phyloP scores from a whole-genome alignment of 2,113 vertebrate species.

The Calyptomena viridis region DNA sequence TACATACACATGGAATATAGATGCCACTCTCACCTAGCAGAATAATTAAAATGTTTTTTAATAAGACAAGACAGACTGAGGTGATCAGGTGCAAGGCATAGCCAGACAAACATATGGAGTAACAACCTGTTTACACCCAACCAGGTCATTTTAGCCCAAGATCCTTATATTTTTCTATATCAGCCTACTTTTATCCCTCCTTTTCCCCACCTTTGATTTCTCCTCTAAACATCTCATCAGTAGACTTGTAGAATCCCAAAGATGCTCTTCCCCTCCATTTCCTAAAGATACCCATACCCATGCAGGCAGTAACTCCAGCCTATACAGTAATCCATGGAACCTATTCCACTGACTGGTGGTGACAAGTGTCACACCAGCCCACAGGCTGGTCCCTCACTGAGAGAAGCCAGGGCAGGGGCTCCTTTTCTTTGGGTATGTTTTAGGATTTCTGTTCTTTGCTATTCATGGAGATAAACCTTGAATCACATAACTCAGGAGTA shows the following conservation, averaged over 20 bases:
- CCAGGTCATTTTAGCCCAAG: rapidly evolving
- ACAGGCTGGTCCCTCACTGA: neutral
- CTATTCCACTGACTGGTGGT: neutral
- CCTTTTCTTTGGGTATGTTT: neutral
- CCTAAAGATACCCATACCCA: neutral
- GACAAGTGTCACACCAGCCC: neutral
- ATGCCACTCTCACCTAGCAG: neutral
- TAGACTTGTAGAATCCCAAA: neutral
- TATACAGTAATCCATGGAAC: neutral
- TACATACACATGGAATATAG: neutral
- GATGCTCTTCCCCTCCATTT: neutral
- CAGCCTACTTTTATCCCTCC: neutral
- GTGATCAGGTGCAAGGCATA: neutral
- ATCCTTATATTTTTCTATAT: neutral
- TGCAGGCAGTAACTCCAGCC: neutral
- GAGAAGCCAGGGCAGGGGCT: neutral
- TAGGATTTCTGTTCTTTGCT: neutral
- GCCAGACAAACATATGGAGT: neutral
- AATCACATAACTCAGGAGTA: neutral
- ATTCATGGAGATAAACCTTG: neutral
- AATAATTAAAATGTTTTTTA: neutral
- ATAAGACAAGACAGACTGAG: neutral
- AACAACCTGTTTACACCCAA: neutral
- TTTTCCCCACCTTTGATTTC: neutral
- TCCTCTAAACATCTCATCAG: neutral